Conservation (phyloP, 2,113 vertebrate genomes). For the Pseudonaja textilis region DNA sequence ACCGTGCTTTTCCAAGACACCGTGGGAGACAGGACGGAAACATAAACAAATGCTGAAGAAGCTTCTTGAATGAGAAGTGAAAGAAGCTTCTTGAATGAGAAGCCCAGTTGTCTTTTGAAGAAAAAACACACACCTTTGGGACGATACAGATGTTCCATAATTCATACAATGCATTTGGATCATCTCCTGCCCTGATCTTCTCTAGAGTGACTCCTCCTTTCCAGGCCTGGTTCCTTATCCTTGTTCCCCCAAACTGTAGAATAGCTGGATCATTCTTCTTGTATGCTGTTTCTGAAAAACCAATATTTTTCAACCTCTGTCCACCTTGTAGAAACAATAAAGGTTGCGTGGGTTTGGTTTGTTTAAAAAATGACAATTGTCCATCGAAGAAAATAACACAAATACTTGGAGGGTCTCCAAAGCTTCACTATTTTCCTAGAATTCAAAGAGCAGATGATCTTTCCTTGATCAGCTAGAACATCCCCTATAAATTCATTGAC, state of each 20-base stretch:
- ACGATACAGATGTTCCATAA: not conserved
- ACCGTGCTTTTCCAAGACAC: no score
- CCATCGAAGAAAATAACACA: not conserved
- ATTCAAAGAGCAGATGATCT: not conserved
- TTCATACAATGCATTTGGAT: not conserved
- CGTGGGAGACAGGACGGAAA: no score
- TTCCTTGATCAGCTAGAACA: not conserved
- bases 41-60: no score
- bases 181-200: not conserved
- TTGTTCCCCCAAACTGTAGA: not conserved
- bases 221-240: not conserved
- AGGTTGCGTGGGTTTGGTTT: not conserved
- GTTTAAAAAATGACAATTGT: not conserved
- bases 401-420: not conserved
- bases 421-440: not conserved
- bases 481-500: not conserved
- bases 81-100: no score
- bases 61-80: no score
- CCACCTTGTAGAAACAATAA: not conserved
- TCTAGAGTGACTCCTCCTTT: not conserved
- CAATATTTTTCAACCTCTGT: not conserved
- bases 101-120: no score
- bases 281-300: not conserved
- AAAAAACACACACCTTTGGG: no score
- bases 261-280: not conserved